phyloP scores from a whole-genome alignment of 92 coral and sea anemone species.

The Palythoa caribaeorum region DNA sequence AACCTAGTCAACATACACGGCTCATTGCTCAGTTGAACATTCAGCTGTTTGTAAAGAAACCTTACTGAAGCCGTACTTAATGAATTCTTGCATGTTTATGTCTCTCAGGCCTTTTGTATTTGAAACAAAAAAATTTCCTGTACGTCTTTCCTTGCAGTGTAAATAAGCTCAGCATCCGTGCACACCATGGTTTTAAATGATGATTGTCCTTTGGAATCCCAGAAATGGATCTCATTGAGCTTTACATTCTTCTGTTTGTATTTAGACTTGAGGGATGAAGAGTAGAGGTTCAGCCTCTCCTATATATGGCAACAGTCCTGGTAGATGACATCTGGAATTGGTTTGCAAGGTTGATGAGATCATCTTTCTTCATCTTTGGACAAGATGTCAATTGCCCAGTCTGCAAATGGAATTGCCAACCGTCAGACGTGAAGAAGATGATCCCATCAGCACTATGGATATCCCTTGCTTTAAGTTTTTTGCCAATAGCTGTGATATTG shows the following conservation, averaged over 20 bases:
- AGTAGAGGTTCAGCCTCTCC: constrained; percentile 33
- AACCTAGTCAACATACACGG: background rate
- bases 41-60: constrained; percentile 54
- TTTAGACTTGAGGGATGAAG: background rate
- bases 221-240: constrained; percentile 50
- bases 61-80: constrained; percentile 55
- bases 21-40: background rate
- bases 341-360: constrained; percentile 31
- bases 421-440: constrained; percentile 61
- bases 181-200: constrained; percentile 62
- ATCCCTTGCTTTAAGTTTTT: constrained; percentile 55
- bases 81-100: background rate
- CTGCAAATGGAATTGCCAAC: constrained; percentile 52
- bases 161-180: constrained; percentile 55
- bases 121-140: no score
- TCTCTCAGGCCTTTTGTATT: constrained; percentile 42
- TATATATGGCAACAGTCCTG: constrained; percentile 51
- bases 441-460: constrained; percentile 57
- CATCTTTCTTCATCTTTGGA: constrained; percentile 40
- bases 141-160: background rate
- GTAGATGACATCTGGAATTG: background rate
- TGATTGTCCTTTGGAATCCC: constrained; percentile 53
- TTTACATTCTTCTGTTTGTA: constrained; percentile 24
- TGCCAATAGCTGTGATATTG: constrained; percentile 48
- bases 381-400: constrained; percentile 44